Evolutionary conservation across 1,140 invertebrate species (phyloP), one percentile per base, ranked within the genome.

Genomic region (Drosophila kikkawai): DNA sequence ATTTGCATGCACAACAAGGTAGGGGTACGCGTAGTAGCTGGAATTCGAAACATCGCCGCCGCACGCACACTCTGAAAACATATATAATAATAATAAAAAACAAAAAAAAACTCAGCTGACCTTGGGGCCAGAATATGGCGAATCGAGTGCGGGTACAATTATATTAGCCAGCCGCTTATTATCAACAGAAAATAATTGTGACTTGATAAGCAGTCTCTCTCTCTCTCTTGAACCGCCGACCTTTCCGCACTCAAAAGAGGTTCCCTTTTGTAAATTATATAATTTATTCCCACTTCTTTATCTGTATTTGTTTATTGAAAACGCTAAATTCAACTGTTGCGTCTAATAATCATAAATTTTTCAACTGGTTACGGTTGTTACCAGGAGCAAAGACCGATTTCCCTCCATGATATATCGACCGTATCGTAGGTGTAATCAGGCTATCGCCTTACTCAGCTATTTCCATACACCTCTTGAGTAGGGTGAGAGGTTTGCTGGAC

Each of bases 221-320:
- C 29, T 17, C 50, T 12, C 11, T 22, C 66, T 71, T 73, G 70
- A 75, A 75, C 70, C 42, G 41, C 19, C 58, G 70, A 75, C 71
- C 71, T 64, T 56, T 75, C 22, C 32, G 29, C 50, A 17, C 37
- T 34, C 36, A 22, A 4, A 45, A 37, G 22, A 26, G 13, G 56
- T 56, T 60, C 37, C 51, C 50, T 17, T 13, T 65, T 75, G 48
- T 56, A 57, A 57, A 57, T 78, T 78, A 57, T 60, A 77, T 78
- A 69, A 69, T 76, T 76, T 68, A 73, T 59, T 32, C 53, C 41
- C 0, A 57, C 60, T 36, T 75, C 61, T 51, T 51, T 71, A 79
- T 79, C 75, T 79, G 79, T 79, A 79, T 79, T 58, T 26, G 66
- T 79, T 79, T 79, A 79, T 79, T 68, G 42, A 53, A 77, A 60